Base-by-base conservation (phyloP, 2,797 vertebrate genomes). In the Delichon dasypus region DNA sequence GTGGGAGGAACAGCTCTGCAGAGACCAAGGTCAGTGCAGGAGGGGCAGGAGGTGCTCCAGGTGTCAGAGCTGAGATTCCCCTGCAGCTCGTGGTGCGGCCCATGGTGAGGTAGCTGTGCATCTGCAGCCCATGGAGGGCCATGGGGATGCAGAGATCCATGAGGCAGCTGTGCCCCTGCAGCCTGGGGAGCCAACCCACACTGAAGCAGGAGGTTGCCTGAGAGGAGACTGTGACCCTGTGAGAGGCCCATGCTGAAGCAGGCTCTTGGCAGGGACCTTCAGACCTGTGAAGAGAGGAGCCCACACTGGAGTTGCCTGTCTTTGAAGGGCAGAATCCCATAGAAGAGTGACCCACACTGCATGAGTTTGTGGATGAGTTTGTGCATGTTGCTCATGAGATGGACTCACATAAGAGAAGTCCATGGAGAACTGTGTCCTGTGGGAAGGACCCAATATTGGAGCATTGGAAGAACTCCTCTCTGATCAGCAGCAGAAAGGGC, bases 161-260 rank as follows among this genome's bases (percentile, higher is more conserved):
- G 36, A 38, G 36, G 36, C 10, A 38, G 36, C 36, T 38, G 36
- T 38, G 36, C 36, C 36, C 4, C 38, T 61, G 21, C 32, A 61
- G 32, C 38, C 38, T 2, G 0, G 2, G 57, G 27, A 67, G 29
- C 20, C 54, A 20, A 2, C 20, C n/a, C 11, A 14, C 1, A 1
- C 10, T 6, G 4, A 40, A 29, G n/a, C 23, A 85, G 19, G 10
- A 5, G n/a, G 23, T 11, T 68, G 19, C 7, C 20, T 47, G 40
- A 54, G 29, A 47, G 19, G 20, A 76, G 13, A 9, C 16, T 21
- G 48, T 61, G 29, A 61, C 11, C 11, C 16, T 0, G 0, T 54
- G 16, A 2, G 47, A 77, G 21, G 30, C 16, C 13, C 2, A 0
- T n/a, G 13, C 18, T 68, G 19, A 19, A n/a, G 17, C 16, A 53